phyloP scores from a whole-genome alignment of 2,113 vertebrate species.

The Calyptommatus sinebrachiatus region DNA sequence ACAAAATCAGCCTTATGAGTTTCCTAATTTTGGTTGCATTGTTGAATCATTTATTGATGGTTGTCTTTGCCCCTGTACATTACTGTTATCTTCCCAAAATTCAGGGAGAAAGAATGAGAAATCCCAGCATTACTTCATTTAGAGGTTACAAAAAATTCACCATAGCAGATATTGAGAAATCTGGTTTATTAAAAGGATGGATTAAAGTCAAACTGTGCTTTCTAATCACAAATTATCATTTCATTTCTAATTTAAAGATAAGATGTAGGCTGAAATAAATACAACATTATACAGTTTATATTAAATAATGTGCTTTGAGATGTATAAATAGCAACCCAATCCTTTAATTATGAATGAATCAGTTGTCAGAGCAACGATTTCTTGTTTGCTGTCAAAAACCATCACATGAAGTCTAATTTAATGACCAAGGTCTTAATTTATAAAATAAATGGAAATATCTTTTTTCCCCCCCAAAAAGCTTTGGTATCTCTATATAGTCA shows the following conservation, averaged over 20 bases:
- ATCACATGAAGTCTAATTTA: conserved; percentile 29
- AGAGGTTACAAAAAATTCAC: conserved; percentile 23
- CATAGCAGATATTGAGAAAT: background rate
- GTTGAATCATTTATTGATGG: background rate
- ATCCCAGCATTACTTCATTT: background rate
- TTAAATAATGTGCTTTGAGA: background rate
- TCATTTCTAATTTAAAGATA: background rate
- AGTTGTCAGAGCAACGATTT: conserved; percentile 35
- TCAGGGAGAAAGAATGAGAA: fast-evolving
- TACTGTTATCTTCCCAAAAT: background rate
- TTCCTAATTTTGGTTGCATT: fast-evolving
- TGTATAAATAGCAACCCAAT: conserved; percentile 27
- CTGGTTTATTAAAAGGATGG: background rate
- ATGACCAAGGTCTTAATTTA: conserved; percentile 29
- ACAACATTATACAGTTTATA: background rate
- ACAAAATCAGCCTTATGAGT: fast-evolving
- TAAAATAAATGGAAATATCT: conserved; percentile 28
- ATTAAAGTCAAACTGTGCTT: fast-evolving
- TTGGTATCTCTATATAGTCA: conserved; percentile 38
- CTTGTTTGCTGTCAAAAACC: conserved; percentile 30
- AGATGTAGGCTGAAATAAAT: background rate
- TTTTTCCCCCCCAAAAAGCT: no score
- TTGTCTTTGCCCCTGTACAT: background rate
- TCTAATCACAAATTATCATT: background rate
- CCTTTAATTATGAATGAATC: conserved; percentile 24